Percentiles rank a stretch among this genome's conserved stretches.
Evolutionary conservation across 2,113 vertebrate genomes (phyloP).

Genomic region (Cephalopholis sonnerati): DNA sequence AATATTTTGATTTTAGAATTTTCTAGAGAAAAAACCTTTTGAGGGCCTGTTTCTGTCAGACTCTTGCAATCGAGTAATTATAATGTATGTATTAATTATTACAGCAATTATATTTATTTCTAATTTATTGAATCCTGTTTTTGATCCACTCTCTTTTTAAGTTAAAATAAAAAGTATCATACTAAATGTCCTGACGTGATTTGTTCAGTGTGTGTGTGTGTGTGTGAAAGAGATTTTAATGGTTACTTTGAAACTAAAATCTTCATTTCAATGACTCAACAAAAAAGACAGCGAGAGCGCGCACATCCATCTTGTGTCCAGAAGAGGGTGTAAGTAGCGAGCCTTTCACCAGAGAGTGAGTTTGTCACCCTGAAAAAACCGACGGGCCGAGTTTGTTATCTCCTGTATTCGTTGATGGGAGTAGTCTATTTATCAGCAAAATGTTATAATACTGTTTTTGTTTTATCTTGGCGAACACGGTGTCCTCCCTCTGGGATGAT

Average conservation of each 20-base stretch:
- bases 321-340: constrained; percentile 38
- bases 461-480: constrained; percentile 15
- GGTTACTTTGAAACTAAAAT: neutral
- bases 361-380: neutral
- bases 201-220: constrained; percentile 30
- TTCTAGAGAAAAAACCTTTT: constrained; percentile 82
- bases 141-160: constrained; percentile 87
- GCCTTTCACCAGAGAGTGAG: neutral
- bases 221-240: neutral
- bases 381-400: constrained; percentile 28
- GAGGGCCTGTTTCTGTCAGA: constrained; percentile 83
- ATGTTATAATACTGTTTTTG: constrained; percentile 24
- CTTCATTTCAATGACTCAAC: neutral
- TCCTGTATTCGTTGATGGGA: constrained; percentile 31
- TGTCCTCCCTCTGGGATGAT: neutral
- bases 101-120: constrained; percentile 87
- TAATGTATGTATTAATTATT: constrained; percentile 85
- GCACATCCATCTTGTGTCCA: constrained; percentile 48
- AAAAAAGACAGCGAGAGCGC: neutral
- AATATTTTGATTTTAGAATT: constrained; percentile 86
- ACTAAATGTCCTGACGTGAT: constrained; percentile 56
- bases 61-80: constrained; percentile 83
- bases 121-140: constrained; percentile 87
- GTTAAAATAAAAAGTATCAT: constrained; percentile 87
- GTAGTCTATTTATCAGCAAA: constrained; percentile 13